A percentile compares a stretch with the other conserved stretches of the same genome.
phyloP scores from a whole-genome alignment of 2,113 vertebrate species.

The Microtus pennsylvanicus region DNA sequence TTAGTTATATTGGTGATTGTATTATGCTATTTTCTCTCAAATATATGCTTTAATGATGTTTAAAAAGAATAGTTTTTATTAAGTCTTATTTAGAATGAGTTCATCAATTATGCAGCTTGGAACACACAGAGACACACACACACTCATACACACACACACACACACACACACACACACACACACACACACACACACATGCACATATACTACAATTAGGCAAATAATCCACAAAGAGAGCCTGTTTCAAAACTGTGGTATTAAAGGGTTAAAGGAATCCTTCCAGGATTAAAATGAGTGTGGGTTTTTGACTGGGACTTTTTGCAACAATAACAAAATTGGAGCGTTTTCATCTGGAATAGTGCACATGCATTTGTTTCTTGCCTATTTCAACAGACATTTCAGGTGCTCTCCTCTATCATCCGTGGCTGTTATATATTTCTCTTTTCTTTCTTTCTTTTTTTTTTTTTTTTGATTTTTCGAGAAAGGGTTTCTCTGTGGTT shows the following conservation, averaged over 20 bases:
- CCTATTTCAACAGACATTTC: constrained; percentile 10
- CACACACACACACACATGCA: background rate
- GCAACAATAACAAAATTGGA: background rate
- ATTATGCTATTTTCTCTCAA: background rate
- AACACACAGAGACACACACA: background rate
- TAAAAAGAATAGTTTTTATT: background rate
- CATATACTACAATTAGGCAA: background rate
- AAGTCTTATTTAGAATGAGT: background rate
- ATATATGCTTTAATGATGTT: background rate
- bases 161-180: background rate
- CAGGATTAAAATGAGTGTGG: background rate
- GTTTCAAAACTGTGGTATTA: background rate
- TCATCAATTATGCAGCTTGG: background rate
- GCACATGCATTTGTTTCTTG: background rate
- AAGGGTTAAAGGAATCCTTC: too few relatives aligned
- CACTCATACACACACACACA: background rate
- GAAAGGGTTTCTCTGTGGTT: too few relatives aligned
- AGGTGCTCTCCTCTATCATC: background rate
- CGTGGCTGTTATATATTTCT: background rate
- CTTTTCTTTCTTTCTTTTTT: too few relatives aligned
- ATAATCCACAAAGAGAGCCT: background rate
- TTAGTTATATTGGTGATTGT: background rate
- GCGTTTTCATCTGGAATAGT: background rate
- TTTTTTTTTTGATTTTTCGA: too few relatives aligned
- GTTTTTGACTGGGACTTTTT: background rate